Evolutionary conservation across 2,797 vertebrate genomes (phyloP), one percentile per base, ranked within the genome.

Genomic region (Helostoma temminkii): DNA sequence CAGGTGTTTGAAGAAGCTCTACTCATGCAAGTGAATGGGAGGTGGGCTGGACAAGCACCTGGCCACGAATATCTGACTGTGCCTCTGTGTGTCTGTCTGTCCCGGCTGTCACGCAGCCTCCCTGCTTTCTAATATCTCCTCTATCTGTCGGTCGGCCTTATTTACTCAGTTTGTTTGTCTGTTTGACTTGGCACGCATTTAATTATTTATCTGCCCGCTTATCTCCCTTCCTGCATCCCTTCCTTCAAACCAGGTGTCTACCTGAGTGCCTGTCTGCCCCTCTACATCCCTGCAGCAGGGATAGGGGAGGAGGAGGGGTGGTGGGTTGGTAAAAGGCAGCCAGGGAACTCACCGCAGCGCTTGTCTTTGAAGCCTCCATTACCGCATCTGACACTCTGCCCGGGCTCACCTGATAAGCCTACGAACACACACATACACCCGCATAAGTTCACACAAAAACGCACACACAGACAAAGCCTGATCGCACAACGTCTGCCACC

Each of bases 311-410:
- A 41, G 50, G 24, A 11, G 55, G 69, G 77, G 26, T 9, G 12
- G 50, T 14, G 34, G 37, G 47, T 71, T 58, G 81, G 76, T 82
- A 89, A 89, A 90, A 92, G 81, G 88, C 87, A 91, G 80, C 89
- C 85, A 75, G 90, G 86, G 88, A 92, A 94, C 94, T 95, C 94
- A 95, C 94, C 93, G 92, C 93, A 80, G 91, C 93, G 53, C 92
- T 94, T 85, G 93, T 94, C 93, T 95, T 94, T 94, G 94, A 94
- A 92, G 94, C 93, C 89, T 94, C 93, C 93, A 95, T 92, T 91
- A 94, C 92, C 14, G 93, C 93, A 91, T 94, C 93, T 91, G 92
- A 94, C 89, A 95, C 92, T 94, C 93, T 94, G 93, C 92, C 93
- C 90, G 93, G 93, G 90, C 93, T 95, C 92, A 93, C 90, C 88